These are phyloP conservation scores for Microplitis manilae DNA, from an alignment of 2,888 invertebrate genomes.

Conservation along the genomic window DNA sequence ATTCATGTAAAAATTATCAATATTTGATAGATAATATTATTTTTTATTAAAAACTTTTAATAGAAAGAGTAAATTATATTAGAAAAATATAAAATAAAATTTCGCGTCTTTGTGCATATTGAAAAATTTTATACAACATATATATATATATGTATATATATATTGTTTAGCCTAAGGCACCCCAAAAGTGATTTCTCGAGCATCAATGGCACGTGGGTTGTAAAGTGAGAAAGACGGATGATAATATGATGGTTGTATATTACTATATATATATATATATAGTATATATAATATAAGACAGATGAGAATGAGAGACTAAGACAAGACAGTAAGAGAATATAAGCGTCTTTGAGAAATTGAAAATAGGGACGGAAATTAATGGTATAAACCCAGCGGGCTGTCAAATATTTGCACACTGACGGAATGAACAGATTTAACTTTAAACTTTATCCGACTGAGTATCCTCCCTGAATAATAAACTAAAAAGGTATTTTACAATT, in stretches of 20 bases:
- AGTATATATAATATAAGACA: background rate
- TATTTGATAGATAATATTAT: no score
- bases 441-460: slow-evolving; percentile 29
- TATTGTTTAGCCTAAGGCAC: background rate
- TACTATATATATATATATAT: background rate
- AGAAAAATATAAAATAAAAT: no score
- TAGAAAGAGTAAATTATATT: no score
- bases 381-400: slow-evolving; percentile 53
- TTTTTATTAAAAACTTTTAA: no score
- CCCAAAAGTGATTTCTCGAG: slow-evolving; percentile 8
- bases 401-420: slow-evolving; percentile 58
- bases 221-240: slow-evolving; percentile 1
- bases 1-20: no score
- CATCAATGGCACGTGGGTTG: slow-evolving; percentile 8
- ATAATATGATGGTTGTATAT: background rate
- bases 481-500: slow-evolving; percentile 10
- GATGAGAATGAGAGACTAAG: slow-evolving; percentile 9
- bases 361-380: slow-evolving; percentile 60
- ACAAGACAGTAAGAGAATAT: slow-evolving; percentile 30
- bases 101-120: no score
- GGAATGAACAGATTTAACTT: slow-evolving; percentile 42
- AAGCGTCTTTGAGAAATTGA: slow-evolving; percentile 58
- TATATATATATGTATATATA: background rate
- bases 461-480: slow-evolving; percentile 19
- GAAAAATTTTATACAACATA: background rate